phyloP scores from a whole-genome alignment of 2,113 vertebrate genomes.

The Gasterosteus aculeatus region DNA sequence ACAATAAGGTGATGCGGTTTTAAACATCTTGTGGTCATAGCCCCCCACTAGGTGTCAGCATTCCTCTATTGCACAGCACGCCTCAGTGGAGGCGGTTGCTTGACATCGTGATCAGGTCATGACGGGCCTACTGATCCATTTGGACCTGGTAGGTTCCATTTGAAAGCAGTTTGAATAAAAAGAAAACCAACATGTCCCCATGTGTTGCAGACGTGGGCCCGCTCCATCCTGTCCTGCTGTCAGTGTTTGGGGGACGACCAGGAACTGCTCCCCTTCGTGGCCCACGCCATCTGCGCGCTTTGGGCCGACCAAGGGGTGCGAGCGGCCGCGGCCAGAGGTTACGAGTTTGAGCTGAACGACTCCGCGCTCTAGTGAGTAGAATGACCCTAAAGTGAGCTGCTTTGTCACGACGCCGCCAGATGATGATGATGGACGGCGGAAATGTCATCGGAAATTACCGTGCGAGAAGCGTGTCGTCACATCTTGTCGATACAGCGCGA shows the following conservation, averaged over 20 bases:
- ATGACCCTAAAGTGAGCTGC: conserved; percentile 9
- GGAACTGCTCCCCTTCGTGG: conserved; percentile 79
- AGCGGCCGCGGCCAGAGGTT: conserved; percentile 74
- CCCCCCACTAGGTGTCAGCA: conserved; percentile 53
- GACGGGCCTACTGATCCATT: background rate
- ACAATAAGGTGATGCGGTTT: conserved; percentile 73
- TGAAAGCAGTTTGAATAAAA: background rate
- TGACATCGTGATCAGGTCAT: background rate
- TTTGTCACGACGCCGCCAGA: background rate
- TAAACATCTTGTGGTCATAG: background rate
- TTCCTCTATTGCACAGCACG: background rate
- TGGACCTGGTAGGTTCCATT: background rate
- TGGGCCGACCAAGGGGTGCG: conserved; percentile 81
- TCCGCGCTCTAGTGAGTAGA: conserved; percentile 84
- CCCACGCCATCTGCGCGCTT: conserved; percentile 76
- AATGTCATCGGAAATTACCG: conserved; percentile 54
- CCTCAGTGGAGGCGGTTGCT: background rate
- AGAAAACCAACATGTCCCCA: background rate
- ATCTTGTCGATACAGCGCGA: conserved; percentile 30
- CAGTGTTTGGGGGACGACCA: conserved; percentile 79
- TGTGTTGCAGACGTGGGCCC: conserved; percentile 72
- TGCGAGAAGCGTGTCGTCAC: conserved; percentile 14
- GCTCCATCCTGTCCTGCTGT: conserved; percentile 78
- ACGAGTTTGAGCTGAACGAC: conserved; percentile 83
- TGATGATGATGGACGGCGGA: conserved; percentile 20